These are phyloP conservation scores for Doris montereyensis DNA, from an alignment of 2,888 invertebrate genomes.

Conservation along the genomic window DNA sequence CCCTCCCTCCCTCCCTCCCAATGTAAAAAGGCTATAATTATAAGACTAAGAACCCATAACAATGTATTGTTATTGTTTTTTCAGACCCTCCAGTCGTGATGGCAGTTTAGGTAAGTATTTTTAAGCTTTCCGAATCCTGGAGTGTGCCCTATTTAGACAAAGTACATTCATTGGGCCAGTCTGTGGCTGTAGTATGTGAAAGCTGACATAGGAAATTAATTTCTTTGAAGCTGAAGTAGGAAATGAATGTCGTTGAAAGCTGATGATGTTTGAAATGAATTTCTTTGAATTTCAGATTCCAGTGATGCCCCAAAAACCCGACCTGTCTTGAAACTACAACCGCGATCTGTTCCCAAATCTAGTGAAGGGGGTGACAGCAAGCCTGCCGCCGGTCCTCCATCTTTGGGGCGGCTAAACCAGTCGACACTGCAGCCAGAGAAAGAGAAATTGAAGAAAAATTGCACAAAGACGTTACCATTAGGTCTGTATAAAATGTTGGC, in stretches of 20 bases:
- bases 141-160: too few species aligned
- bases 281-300: not conserved
- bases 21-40: too few species aligned
- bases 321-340: slow-evolving; percentile 85
- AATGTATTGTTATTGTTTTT: too few species aligned
- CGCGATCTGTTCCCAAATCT: slow-evolving; percentile 84
- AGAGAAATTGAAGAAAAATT: slow-evolving; percentile 87
- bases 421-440: slow-evolving; percentile 92
- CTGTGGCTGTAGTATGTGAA: too few species aligned
- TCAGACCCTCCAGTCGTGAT: slow-evolving; percentile 35
- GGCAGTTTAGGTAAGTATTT: slow-evolving; percentile 24
- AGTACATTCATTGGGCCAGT: too few species aligned
- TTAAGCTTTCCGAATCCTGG: too few species aligned
- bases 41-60: too few species aligned
- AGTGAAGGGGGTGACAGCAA: slow-evolving; percentile 25
- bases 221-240: too few species aligned
- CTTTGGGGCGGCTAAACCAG: slow-evolving; percentile 95
- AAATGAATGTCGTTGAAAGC: too few species aligned
- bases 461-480: slow-evolving; percentile 11
- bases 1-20: too few species aligned
- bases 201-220: too few species aligned
- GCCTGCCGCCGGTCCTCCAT: slow-evolving; percentile 77
- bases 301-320: slow-evolving; percentile 75
- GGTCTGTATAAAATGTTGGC: not conserved
- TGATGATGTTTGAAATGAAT: too few species aligned